These are phyloP conservation scores for Sipha flava DNA, from an alignment of 1,140 invertebrate species.

Conservation along the genomic window DNA sequence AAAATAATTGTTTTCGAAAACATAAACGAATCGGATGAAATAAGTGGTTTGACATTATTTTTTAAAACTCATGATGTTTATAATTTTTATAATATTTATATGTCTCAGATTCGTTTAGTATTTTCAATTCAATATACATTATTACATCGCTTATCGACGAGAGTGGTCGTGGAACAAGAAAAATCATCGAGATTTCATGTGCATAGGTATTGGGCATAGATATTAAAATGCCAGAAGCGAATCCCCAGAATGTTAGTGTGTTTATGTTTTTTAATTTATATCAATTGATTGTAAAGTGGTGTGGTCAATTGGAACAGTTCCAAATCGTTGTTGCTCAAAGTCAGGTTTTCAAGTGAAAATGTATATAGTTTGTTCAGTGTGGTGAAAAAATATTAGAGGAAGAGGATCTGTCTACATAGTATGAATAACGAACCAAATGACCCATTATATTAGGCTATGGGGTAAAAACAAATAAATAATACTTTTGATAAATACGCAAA, in stretches of 20 bases:
- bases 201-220: neutral
- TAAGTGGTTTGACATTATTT: too few species aligned
- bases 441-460: neutral
- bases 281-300: neutral
- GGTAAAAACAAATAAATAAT: too few species aligned
- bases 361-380: too few species aligned
- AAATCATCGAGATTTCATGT: neutral
- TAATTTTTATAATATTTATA: too few species aligned
- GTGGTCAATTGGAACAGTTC: neutral
- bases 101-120: neutral
- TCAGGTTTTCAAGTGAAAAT: neutral
- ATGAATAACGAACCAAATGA: neutral
- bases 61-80: too few species aligned
- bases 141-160: neutral
- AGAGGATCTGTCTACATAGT: too few species aligned
- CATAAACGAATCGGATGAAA: too few species aligned
- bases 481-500: too few species aligned
- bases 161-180: neutral
- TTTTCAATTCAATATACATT: neutral
- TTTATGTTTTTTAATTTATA: neutral
- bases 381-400: too few species aligned
- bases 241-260: neutral
- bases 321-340: neutral
- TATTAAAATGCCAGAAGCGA: neutral
- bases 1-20: too few species aligned